Base-by-base conservation (phyloP, 2,888 invertebrate species). In the Palloptera scutellata region DNA sequence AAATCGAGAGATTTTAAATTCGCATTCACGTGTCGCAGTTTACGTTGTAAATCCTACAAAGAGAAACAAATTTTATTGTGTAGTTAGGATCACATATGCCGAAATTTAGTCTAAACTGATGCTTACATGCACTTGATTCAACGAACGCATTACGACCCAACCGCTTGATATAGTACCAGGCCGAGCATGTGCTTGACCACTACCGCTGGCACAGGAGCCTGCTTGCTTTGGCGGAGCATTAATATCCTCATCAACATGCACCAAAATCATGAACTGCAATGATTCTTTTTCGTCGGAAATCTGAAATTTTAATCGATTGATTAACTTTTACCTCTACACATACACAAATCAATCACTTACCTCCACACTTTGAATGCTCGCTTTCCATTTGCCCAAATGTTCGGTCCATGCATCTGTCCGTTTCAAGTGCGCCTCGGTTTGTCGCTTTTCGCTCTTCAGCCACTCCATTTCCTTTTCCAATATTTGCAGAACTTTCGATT, bases 331-430 rank as follows among this genome's bases (percentile, higher is more conserved):
- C n/a, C n/a, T n/a, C n/a, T n/a, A n/a, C n/a, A n/a, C n/a, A n/a
- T 40, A 60, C 11, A 54, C n/a, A 6, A 15, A 42, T 30, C n/a
- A 13, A 30, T 10, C 6, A 8, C 45, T 1, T 74, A 86, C 92
- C 91, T 94, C 93, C 9, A 92, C 92, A 79, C 91, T 92, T 81
- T 93, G 92, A 30, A 96, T 92, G 53, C 91, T 90, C 8, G 95
- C 95, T 69, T 92, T 89, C 96, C 96, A 96, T 73, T 89, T 89
- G 20, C 96, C 95, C 73, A 96, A 86, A 82, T 96, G 93, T 75
- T 95, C 94, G 0, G 93, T 92, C 96, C 96, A 96, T 60, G 92
- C 90, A 85, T 95, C 94, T 0, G 96, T 96, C 52, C 95, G 88
- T 15, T 91, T 89, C 63, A 96, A 87, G 84, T 96, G 95, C 0